Evolutionary conservation across 2,888 invertebrate species (phyloP).

Genomic region (Drosophila limbata): DNA sequence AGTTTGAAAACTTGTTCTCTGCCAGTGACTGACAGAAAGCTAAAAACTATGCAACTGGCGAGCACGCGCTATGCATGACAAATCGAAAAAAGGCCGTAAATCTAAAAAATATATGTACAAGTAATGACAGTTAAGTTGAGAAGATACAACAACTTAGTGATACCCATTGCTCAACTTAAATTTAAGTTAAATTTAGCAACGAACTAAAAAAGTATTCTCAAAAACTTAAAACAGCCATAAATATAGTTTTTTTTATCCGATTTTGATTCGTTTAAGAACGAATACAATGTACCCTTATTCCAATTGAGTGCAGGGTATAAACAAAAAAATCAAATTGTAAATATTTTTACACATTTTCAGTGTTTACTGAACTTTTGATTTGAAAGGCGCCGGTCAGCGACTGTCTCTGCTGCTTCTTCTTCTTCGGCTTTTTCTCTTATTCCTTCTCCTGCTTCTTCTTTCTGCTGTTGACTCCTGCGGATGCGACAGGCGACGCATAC

Average conservation of each 20-base stretch:
- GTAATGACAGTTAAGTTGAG: background rate
- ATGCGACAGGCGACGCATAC: conserved; percentile 42
- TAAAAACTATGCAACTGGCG: conserved; percentile 25
- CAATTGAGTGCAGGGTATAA: background rate
- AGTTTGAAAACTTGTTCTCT: conserved; percentile 58
- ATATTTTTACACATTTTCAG: conserved; percentile 36
- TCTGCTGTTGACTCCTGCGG: conserved; percentile 27
- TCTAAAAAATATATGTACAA: conserved; percentile 1
- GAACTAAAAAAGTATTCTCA: too few species aligned
- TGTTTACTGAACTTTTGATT: conserved; percentile 48
- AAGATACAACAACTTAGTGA: background rate
- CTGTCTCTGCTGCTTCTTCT: background rate
- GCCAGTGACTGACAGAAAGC: conserved; percentile 45
- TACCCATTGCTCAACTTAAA: background rate
- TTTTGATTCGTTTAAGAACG: background rate
- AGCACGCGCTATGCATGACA: conserved; percentile 64
- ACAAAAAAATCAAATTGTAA: conserved; percentile 26
- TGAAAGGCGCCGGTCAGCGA: conserved; percentile 8
- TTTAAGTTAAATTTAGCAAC: too few species aligned
- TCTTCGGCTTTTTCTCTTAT: background rate
- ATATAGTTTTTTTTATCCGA: too few species aligned
- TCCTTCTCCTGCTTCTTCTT: background rate
- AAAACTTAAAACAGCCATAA: too few species aligned
- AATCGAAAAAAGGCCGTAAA: conserved; percentile 31
- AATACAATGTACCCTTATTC: background rate